Percentiles rank a stretch among this genome's conserved stretches.
phyloP scores from a whole-genome alignment of 2,113 vertebrate species.

The Oncorhynchus nerka region DNA sequence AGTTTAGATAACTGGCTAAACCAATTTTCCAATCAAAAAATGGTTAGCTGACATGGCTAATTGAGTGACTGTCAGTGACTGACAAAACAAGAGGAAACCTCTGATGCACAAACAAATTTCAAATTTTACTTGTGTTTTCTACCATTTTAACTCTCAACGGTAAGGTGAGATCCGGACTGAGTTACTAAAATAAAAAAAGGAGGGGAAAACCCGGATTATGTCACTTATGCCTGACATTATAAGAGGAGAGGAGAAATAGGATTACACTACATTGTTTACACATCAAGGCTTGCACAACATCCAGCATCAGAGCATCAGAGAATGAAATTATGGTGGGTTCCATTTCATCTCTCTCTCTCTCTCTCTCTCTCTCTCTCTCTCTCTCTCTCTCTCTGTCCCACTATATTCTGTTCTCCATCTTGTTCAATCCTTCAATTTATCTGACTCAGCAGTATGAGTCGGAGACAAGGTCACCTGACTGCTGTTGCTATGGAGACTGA shows the following conservation, averaged over 20 bases:
- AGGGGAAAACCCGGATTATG: no score
- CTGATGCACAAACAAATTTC: no score
- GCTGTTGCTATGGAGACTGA: conserved; percentile 70
- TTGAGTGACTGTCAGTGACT: no score
- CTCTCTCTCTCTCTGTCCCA: not conserved
- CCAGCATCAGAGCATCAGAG: conserved; percentile 22
- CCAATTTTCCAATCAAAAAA: no score
- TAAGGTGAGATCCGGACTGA: no score
- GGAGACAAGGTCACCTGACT: conserved; percentile 74
- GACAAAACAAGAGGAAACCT: no score
- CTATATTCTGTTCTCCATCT: conserved; percentile 25
- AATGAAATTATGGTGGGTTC: conserved; percentile 17
- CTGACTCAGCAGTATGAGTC: conserved; percentile 76
- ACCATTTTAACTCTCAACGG: no score
- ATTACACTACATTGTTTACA: conserved; percentile 27
- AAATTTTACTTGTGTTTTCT: no score
- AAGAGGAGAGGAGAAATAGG: conserved; percentile 16
- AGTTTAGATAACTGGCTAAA: no score
- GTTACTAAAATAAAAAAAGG: no score
- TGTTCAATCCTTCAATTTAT: conserved; percentile 54
- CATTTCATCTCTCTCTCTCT: conserved; percentile 5
- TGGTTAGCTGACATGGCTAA: no score
- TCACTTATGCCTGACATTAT: not conserved
- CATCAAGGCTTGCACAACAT: conserved; percentile 19
- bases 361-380: not conserved